phyloP scores from a whole-genome alignment of 64 coral and sea anemone genomes.

The Montipora foliosa region DNA sequence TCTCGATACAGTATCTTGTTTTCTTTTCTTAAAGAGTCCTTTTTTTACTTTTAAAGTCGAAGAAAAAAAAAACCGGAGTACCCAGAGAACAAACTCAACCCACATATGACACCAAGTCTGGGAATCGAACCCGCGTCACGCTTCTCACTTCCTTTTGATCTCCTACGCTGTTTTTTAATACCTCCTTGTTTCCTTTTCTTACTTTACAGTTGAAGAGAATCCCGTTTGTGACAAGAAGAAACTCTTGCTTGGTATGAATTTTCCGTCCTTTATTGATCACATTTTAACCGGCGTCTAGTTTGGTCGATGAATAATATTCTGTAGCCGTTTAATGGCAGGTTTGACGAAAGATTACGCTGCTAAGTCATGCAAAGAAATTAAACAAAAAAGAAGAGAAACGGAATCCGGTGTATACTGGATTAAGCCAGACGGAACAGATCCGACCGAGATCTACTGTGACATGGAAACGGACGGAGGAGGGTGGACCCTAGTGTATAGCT shows the following conservation, averaged over 20 bases:
- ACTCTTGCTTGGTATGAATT: not conserved
- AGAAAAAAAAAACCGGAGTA: too few species aligned
- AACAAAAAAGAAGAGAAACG: not conserved
- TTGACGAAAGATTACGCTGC: conserved; percentile 10
- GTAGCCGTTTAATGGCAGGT: not conserved
- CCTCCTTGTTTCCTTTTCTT: not conserved
- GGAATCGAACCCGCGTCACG: too few species aligned
- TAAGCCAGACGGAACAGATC: conserved; percentile 9
- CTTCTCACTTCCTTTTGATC: not conserved
- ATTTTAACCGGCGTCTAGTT: not conserved
- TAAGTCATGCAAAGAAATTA: conserved; percentile 49
- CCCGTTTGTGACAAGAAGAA: conserved; percentile 10
- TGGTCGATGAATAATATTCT: not conserved
- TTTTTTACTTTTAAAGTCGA: too few species aligned
- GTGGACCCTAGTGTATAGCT: conserved; percentile 69
- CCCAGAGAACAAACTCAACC: too few species aligned
- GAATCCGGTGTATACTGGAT: conserved; percentile 55
- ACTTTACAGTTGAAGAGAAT: not conserved
- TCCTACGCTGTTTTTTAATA: not conserved
- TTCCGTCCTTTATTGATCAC: not conserved
- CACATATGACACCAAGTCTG: too few species aligned
- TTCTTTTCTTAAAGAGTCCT: too few species aligned
- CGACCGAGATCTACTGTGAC: conserved; percentile 48
- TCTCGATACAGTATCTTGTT: not conserved
- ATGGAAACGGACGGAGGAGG: conserved; percentile 52